These are phyloP conservation scores for Acomys russatus DNA, from an alignment of 2,797 vertebrate species.

Conservation along the genomic window DNA sequence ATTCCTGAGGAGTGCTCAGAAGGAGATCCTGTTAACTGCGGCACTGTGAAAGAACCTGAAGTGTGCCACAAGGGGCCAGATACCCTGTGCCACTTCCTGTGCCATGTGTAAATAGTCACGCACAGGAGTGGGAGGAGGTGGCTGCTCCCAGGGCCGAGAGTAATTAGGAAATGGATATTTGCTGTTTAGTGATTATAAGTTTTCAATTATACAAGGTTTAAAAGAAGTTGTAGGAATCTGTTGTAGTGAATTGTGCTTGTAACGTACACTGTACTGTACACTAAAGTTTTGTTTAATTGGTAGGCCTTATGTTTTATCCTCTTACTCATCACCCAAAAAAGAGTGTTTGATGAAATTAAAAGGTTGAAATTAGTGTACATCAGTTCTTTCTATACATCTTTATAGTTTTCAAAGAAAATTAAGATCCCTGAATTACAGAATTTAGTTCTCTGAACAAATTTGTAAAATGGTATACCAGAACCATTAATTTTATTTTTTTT, in stretches of 20 bases:
- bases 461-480: neutral
- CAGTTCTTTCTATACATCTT: neutral
- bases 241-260: neutral
- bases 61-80: neutral
- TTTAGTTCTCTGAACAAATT: neutral
- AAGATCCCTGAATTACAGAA: neutral
- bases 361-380: neutral
- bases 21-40: neutral
- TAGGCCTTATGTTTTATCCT: neutral
- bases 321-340: neutral
- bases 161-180: neutral
- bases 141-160: neutral
- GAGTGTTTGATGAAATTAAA: neutral
- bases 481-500: neutral
- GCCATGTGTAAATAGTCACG: neutral
- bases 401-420: slow-evolving; percentile 36
- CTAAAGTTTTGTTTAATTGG: neutral
- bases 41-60: neutral
- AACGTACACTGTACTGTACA: neutral
- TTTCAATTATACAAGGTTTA: neutral
- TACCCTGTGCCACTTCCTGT: neutral
- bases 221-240: neutral
- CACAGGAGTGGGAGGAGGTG: neutral
- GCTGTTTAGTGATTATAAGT: neutral
- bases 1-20: neutral